Evolutionary conservation across 1,140 invertebrate genomes (phyloP), one percentile per base, ranked within the genome.

Genomic region (Bombus cullumanus): DNA sequence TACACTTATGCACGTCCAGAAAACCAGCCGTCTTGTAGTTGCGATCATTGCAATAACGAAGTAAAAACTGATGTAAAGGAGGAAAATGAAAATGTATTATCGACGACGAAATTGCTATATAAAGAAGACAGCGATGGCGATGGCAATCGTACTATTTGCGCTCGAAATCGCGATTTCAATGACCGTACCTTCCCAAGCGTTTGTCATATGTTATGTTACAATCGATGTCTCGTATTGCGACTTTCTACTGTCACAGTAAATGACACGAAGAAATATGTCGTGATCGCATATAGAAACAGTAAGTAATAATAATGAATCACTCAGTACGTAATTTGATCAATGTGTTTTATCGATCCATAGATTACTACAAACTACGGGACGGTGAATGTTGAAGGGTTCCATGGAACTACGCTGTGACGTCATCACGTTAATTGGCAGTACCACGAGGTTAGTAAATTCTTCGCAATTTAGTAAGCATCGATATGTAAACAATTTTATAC

Each of bases 121-220:
- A 47, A 84, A 28, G 86, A 91, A 18, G 83, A 89, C 57, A 82
- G 72, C 25, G 75, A 88, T 22, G 81, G 85, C 78, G 92, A 94
- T 81, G 93, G 90, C 25, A 87, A 92, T 91, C 83, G 78, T 59
- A 93, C 88, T 41, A 94, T 95, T 89, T 95, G 94, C 80, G 94
- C 94, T 31, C 89, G 91, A 62, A 90, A 92, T 93, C 92, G 93
- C 25, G 90, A 93, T 83, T 87, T 81, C 76, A 85, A 90, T 66
- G 92, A 95, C 90, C 91, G 91, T 82, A 92, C 93, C 18, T 95
- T 95, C 81, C 89, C 91, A 12, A 95, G 92, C 76, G 80, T 94
- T 41, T 95, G 94, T 89, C 93, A 94, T 73, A 95, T 95, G 94
- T 86, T 92, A 22, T 95, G 94, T 86, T 89, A 92, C 82, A 95